Evolutionary conservation across 2,113 vertebrate genomes (phyloP).

Genomic region (Ptychochromis oligacanthus): DNA sequence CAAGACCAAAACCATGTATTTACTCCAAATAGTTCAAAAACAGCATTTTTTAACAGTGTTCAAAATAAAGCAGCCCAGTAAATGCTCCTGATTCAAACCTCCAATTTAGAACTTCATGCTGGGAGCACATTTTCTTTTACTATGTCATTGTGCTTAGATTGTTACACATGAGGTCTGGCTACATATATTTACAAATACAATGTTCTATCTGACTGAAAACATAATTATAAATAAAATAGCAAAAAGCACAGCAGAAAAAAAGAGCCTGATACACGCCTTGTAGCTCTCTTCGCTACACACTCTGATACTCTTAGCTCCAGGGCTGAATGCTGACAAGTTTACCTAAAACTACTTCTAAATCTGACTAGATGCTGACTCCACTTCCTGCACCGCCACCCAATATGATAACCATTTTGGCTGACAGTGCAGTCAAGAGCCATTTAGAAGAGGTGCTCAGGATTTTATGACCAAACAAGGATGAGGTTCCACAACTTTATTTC

Average conservation of each 20-base stretch:
- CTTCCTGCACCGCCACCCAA: not conserved
- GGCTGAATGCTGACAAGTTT: not conserved
- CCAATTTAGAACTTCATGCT: not conserved
- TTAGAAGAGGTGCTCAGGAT: slow-evolving; percentile 1
- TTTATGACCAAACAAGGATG: not conserved
- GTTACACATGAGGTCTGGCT: not conserved
- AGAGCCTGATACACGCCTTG: not conserved
- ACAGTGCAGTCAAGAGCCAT: not conserved
- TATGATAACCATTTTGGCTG: not conserved
- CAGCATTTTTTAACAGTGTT: no score
- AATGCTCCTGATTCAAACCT: not conserved
- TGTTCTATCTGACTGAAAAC: not conserved
- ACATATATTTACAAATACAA: not conserved
- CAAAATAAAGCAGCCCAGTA: not conserved
- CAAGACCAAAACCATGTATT: not conserved
- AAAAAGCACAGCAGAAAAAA: not conserved
- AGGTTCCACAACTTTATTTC: not conserved
- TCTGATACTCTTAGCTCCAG: not conserved
- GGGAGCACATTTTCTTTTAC: not conserved
- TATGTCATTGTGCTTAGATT: not conserved
- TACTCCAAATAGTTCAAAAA: not conserved
- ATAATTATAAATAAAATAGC: not conserved
- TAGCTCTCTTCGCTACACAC: not conserved
- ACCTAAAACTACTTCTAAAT: slow-evolving; percentile 2
- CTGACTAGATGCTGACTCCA: not conserved